Percentiles rank a stretch among this genome's conserved stretches.
These are phyloP conservation scores for Caenorhabditis tropicalis DNA, from an alignment of 1,140 invertebrate genomes.

Conservation along the genomic window DNA sequence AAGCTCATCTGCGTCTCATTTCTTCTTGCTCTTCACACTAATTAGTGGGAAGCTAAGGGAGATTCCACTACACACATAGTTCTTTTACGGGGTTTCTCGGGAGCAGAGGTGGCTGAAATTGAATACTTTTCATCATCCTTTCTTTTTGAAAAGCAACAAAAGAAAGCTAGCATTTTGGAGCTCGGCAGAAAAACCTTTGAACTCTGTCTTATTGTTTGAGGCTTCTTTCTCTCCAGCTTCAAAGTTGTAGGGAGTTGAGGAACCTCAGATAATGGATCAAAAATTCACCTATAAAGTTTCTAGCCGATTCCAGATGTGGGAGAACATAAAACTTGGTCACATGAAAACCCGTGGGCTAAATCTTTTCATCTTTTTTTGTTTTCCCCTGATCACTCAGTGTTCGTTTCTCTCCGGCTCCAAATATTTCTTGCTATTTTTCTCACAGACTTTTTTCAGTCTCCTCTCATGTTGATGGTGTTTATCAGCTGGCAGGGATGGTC, in stretches of 20 bases:
- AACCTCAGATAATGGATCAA: neutral
- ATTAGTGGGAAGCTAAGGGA: slow-evolving; percentile 12
- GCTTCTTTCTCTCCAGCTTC: neutral
- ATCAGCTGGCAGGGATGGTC: neutral
- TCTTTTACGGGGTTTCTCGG: neutral
- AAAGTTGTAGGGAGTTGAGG: neutral
- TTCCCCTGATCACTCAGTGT: neutral
- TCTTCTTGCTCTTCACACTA: slow-evolving; percentile 24
- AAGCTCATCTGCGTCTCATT: slow-evolving; percentile 31
- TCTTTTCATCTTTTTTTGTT: neutral
- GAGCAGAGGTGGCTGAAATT: slow-evolving; percentile 42
- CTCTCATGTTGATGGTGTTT: neutral
- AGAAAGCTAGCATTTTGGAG: slow-evolving; percentile 10
- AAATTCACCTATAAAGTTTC: slow-evolving; percentile 29
- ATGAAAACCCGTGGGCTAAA: neutral
- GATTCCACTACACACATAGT: neutral
- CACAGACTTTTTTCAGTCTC: slow-evolving; percentile 13
- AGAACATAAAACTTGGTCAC: slow-evolving; percentile 35
- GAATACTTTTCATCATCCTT: slow-evolving; percentile 10
- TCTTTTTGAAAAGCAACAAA: slow-evolving; percentile 15
- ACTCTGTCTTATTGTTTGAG: slow-evolving; percentile 5
- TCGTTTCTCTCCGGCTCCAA: neutral
- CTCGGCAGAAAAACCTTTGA: slow-evolving; percentile 20
- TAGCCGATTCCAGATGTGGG: slow-evolving; percentile 30
- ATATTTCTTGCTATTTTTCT: neutral